Base-by-base conservation (phyloP, 1,140 invertebrate genomes). In the Zelostemma sp. region DNA sequence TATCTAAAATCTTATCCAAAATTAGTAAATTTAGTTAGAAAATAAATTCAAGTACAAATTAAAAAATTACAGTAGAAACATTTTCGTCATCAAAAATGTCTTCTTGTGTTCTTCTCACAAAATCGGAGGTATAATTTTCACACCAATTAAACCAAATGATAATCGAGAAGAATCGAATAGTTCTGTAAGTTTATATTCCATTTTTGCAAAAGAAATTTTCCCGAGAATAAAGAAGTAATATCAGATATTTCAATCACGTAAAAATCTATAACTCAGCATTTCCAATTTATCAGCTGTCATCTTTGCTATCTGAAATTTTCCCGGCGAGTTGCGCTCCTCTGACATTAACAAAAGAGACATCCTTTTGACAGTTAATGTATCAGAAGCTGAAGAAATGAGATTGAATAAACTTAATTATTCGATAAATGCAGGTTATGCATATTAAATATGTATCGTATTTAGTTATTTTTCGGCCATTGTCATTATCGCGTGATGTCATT, bases 211-310 rank as follows among this genome's bases (percentile, higher is more conserved):
- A 47, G 4, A 3, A 17, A 47, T 47, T 47, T 47, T 2, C n/a
- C n/a, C n/a, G n/a, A n/a, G n/a, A 47, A 47, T 31, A 31, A 47
- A 31, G 11, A 48, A 12, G n/a, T 31, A n/a, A n/a, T 31, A 1
- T 14, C 14, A 12, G 11, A 47, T 38, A 57, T 47, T 47, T 57
- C 6, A 2, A 46, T 57, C 19, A 57, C 49, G 31, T 47, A 47
- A 57, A 47, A 55, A 38, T 40, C 49, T 45, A 48, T 63, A 63
- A 68, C 63, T 59, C 43, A 1, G 35, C 35, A 14, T 62, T 68
- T 63, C 59, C 66, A 68, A 68, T 68, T 68, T 68, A 51, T 55
- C 56, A 45, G 35, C 51, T 59, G 66, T 63, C 66, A 68, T 25
- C 55, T 50, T 68, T 57, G 54, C 65, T 56, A 43, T 62, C 50